phyloP scores from a whole-genome alignment of 1,140 invertebrate genomes.

The Nasonia longicornis region DNA sequence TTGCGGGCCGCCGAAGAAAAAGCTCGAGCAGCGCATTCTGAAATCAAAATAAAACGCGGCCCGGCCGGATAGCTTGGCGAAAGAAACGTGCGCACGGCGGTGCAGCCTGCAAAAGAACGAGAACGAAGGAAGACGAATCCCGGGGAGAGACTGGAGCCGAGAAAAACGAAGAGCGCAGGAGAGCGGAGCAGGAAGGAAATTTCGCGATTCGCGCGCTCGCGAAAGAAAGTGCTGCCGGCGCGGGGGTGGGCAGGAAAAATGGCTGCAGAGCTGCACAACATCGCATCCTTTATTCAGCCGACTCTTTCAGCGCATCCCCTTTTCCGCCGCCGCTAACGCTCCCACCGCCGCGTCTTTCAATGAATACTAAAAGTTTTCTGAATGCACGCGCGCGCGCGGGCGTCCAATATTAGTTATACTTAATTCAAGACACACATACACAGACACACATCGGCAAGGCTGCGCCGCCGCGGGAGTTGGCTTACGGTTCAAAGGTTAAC shows the following conservation, averaged over 20 bases:
- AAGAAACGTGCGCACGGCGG: not conserved
- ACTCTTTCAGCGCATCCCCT: conserved; percentile 59
- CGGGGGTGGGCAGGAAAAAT: conserved; percentile 28
- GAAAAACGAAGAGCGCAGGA: conserved; percentile 7
- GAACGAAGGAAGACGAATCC: not conserved
- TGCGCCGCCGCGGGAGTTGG: not conserved
- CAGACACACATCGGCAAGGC: not conserved
- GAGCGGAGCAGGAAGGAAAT: conserved; percentile 14
- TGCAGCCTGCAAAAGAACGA: not conserved
- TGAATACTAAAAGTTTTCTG: conserved; percentile 66
- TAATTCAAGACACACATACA: conserved; percentile 62
- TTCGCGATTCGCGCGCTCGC: conserved; percentile 10
- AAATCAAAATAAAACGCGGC: not conserved
- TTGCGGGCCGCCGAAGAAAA: not conserved
- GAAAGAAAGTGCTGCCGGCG: not conserved
- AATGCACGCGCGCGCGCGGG: conserved; percentile 49
- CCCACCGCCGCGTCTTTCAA: conserved; percentile 60
- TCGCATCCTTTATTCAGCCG: conserved; percentile 62
- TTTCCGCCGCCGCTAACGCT: conserved; percentile 30
- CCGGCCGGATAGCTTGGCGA: not conserved
- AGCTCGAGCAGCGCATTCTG: not conserved
- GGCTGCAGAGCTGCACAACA: conserved; percentile 37
- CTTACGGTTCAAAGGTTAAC: conserved; percentile 57
- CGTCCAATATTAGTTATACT: conserved; percentile 67
- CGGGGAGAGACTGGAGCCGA: not conserved